Percentiles rank a stretch among this genome's conserved stretches.
phyloP scores from a whole-genome alignment of 1,140 invertebrate genomes.

The Cotesia glomerata region DNA sequence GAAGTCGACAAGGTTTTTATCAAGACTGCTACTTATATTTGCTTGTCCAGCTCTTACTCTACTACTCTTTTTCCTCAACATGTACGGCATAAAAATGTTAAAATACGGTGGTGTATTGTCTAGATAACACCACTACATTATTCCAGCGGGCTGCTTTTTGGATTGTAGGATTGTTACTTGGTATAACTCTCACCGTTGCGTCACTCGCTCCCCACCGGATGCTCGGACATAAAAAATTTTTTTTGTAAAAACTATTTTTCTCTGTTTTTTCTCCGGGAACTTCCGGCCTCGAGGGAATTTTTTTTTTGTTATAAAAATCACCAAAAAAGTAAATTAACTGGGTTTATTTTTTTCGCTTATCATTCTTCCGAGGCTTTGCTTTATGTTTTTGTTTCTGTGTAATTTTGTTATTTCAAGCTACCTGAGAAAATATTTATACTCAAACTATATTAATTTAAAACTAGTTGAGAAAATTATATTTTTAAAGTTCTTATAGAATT shows the following conservation, averaged over 20 bases:
- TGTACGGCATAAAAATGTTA: too few relatives aligned
- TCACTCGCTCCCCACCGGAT: constrained; percentile 45
- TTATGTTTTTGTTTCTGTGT: not conserved
- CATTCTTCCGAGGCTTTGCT: constrained; percentile 8
- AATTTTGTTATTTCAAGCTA: not conserved
- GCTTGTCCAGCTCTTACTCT: not conserved
- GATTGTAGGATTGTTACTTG: not conserved
- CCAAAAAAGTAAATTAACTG: constrained; percentile 43
- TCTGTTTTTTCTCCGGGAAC: constrained; percentile 30
- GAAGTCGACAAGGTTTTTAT: constrained; percentile 64
- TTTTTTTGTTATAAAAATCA: too few relatives aligned
- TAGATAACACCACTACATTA: too few relatives aligned
- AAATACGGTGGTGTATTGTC: too few relatives aligned
- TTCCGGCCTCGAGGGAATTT: constrained; percentile 41
- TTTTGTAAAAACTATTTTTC: constrained; percentile 29
- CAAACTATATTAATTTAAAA: too few relatives aligned
- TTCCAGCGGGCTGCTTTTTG: not conserved
- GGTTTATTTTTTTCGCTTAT: constrained; percentile 25
- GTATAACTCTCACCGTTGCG: constrained; percentile 28
- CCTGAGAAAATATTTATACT: not conserved
- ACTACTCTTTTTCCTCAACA: not conserved
- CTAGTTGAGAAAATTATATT: too few relatives aligned
- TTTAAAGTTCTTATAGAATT: too few relatives aligned
- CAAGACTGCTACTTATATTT: constrained; percentile 30
- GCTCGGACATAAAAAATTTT: constrained; percentile 47